Evolutionary conservation across 2,113 vertebrate genomes (phyloP).

Genomic region (Reinhardtius hippoglossoides): DNA sequence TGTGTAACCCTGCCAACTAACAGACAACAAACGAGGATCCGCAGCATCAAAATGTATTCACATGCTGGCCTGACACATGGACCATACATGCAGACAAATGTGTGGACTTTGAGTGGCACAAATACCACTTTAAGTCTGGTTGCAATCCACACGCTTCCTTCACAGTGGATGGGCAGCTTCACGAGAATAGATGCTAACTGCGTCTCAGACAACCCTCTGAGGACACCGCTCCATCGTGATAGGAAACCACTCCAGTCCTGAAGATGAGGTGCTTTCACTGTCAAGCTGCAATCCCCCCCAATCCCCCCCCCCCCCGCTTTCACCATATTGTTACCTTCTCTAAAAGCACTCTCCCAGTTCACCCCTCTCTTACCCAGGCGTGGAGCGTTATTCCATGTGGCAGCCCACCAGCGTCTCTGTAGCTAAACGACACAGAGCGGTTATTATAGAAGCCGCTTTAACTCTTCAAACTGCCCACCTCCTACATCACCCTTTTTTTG

Average conservation of each 20-base stretch:
- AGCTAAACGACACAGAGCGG: slow-evolving; percentile 45
- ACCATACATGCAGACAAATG: not conserved
- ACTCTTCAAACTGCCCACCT: slow-evolving; percentile 25
- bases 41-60: too few relatives aligned
- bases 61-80: too few relatives aligned
- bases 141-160: not conserved
- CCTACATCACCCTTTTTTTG: slow-evolving; percentile 42
- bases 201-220: slow-evolving; percentile 16
- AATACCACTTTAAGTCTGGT: not conserved
- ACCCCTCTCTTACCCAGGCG: slow-evolving; percentile 23
- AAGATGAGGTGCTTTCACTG: slow-evolving; percentile 28
- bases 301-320: not conserved
- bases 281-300: not conserved
- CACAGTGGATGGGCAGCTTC: not conserved
- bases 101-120: not conserved
- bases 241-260: slow-evolving; percentile 23
- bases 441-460: slow-evolving; percentile 39
- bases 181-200: slow-evolving; percentile 14
- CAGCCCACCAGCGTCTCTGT: slow-evolving; percentile 24
- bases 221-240: slow-evolving; percentile 33
- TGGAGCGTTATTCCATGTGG: slow-evolving; percentile 34
- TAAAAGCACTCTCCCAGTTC: slow-evolving; percentile 44
- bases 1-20: not conserved
- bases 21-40: not conserved
- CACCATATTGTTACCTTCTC: slow-evolving; percentile 40